Percentiles rank a stretch among this genome's conserved stretches.
Evolutionary conservation across 2,113 vertebrate species (phyloP).

Genomic region (Apodemus sylvaticus): DNA sequence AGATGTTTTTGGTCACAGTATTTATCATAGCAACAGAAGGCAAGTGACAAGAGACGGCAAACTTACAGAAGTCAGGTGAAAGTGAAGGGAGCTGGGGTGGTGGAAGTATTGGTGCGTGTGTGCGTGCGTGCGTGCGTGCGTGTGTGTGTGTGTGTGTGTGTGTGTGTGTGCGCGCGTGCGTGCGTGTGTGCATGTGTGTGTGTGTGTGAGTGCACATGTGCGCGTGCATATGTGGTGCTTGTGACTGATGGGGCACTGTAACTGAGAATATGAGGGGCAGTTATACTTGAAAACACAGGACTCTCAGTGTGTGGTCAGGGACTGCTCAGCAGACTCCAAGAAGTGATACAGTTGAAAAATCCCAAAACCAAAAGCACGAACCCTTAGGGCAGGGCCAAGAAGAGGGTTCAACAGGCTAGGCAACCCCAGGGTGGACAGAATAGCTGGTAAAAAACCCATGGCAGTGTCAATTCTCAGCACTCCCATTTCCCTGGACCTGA

Average conservation of each 20-base stretch:
- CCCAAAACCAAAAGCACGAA: neutral
- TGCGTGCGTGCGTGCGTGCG: neutral
- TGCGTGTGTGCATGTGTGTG: no score
- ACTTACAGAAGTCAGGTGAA: accelerated
- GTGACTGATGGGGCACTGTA: neutral
- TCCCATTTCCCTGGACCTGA: neutral
- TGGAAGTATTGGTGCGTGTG: no score
- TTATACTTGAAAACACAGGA: neutral
- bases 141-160: neutral
- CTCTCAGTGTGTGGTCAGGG: neutral
- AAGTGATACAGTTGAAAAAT: neutral
- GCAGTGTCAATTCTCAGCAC: neutral
- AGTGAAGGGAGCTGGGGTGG: neutral
- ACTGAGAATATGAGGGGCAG: neutral
- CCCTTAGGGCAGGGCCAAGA: neutral
- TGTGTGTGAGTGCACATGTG: no score
- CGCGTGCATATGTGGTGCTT: neutral
- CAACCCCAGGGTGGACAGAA: neutral
- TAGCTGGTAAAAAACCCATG: neutral
- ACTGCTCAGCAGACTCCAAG: neutral
- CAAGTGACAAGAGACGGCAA: neutral
- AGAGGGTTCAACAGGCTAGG: neutral
- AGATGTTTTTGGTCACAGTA: neutral
- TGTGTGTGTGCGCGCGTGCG: no score
- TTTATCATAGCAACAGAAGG: neutral